Evolutionary conservation across 2,113 vertebrate genomes (phyloP), one percentile per base, ranked within the genome.

Genomic region (Tragulus kanchil): DNA sequence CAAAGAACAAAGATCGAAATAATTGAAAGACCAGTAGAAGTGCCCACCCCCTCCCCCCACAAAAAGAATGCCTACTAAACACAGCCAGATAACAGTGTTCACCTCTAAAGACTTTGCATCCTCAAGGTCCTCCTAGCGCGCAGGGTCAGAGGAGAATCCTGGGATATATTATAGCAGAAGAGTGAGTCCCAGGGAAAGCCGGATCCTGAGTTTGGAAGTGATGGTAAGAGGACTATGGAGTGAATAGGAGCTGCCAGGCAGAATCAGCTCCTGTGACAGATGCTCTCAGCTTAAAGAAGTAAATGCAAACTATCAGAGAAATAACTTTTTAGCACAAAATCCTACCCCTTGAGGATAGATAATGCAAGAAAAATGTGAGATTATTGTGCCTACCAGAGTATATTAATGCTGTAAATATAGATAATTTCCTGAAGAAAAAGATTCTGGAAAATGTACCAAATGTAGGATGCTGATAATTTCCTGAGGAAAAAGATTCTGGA

Each of bases 331-430:
- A 96, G 90, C 77, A 94, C 90, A 92, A 94, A 97, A 96, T 61
- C 93, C 71, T 97, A 48, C 64, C 93, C 61, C 85, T 90, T 75
- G 92, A 98, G 98, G 36, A 98, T 94, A 98, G 97, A 98, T 97
- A 87, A 96, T 95, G 87, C 96, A 90, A 98, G 93, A 91, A 98
- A 98, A 97, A 96, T 97, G 88, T 96, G 97, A 98, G 95, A 97
- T 97, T 97, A 97, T 97, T 97, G 71, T 96, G 92, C 85, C 81
- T 95, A 52, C 96, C 92, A 84, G 93, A 94, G 92, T 96, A 89
- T 96, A 97, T 95, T 97, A 97, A 95, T 97, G 96, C 95, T 93
- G 97, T 98, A 97, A 98, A 98, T 95, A 97, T 84, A 97, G 92
- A 96, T 96, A 89, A 97, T 97, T 95, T 97, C 95, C 65, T 71